A percentile compares a stretch with the other conserved stretches of the same genome.
phyloP scores from a whole-genome alignment of 2,797 vertebrate genomes.

The Trichosurus vulpecula region DNA sequence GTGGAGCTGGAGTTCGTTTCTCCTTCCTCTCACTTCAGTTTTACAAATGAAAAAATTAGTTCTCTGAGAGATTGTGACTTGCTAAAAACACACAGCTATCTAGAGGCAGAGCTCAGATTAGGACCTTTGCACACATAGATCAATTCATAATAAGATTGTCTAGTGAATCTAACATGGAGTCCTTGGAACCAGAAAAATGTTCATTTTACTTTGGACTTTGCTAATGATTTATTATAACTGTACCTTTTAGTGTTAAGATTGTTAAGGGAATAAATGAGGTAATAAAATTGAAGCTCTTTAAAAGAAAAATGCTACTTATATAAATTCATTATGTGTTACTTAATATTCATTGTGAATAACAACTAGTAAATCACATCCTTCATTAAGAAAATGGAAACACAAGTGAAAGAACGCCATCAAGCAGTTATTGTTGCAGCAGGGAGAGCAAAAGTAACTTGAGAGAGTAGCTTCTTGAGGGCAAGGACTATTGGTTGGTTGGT shows the following conservation, averaged over 20 bases:
- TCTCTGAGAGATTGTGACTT: neutral
- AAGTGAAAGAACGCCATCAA: neutral
- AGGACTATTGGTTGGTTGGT: neutral
- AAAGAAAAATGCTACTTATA: neutral
- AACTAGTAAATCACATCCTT: neutral
- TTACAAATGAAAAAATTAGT: conserved; percentile 20
- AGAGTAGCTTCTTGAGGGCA: too few relatives aligned
- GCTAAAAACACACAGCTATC: neutral
- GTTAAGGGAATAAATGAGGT: neutral
- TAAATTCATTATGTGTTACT: neutral
- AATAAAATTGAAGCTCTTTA: neutral
- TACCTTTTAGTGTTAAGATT: neutral
- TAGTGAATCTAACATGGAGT: neutral
- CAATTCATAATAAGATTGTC: neutral
- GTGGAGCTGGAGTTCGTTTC: neutral
- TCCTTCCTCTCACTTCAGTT: neutral
- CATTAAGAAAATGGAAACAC: neutral
- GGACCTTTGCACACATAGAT: neutral
- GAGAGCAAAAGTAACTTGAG: neutral
- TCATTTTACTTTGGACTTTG: neutral
- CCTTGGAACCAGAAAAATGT: neutral
- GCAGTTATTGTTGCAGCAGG: neutral
- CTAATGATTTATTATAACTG: neutral
- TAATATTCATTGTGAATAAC: neutral
- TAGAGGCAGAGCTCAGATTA: neutral